Conservation (phyloP, 2,797 vertebrate species). For the Agapornis canus region DNA sequence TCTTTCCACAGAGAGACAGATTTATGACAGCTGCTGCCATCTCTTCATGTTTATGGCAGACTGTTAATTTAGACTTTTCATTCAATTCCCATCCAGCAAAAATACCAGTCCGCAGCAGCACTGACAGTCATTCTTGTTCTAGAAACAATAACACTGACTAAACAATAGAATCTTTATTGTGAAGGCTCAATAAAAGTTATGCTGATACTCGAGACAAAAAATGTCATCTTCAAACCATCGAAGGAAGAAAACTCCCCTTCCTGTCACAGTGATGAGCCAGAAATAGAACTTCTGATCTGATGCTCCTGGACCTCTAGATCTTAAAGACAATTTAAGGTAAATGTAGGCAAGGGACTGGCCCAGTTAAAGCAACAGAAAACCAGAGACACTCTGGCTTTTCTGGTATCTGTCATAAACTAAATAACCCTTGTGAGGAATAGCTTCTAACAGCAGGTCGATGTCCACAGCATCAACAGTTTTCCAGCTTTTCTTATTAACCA, state of each 20-base stretch:
- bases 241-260: neutral
- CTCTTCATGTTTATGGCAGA: slow-evolving; percentile 10
- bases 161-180: slow-evolving; percentile 18
- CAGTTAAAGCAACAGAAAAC: neutral
- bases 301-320: neutral
- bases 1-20: neutral
- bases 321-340: neutral
- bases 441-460: neutral
- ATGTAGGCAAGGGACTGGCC: neutral
- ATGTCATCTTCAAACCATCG: neutral
- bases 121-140: slow-evolving; percentile 1
- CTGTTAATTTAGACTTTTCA: slow-evolving; percentile 35
- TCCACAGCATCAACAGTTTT: neutral
- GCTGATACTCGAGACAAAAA: neutral
- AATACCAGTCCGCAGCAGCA: neutral
- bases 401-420: neutral
- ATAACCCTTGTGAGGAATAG: neutral
- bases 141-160: neutral
- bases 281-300: neutral
- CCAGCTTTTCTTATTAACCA: neutral
- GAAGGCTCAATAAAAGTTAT: neutral
- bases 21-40: slow-evolving; percentile 33
- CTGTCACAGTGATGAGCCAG: neutral
- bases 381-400: neutral
- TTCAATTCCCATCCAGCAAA: slow-evolving; percentile 25